Base-by-base conservation (phyloP, 2,888 invertebrate species). In the Malthinus seriepunctatus region DNA sequence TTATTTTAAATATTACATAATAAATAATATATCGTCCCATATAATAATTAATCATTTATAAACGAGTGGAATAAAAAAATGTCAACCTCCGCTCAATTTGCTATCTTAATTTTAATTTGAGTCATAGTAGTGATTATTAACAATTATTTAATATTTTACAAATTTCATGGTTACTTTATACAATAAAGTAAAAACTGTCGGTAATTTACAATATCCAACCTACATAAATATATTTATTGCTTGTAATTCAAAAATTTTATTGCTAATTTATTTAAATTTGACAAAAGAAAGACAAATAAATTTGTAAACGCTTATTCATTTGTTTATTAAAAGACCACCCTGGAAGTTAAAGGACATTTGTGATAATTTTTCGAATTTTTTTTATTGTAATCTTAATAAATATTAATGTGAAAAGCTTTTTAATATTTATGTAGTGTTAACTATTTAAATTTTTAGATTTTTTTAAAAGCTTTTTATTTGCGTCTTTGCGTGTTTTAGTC, bases 81-180 rank as follows among this genome's bases (percentile, higher is more conserved):
- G 60, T 50, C 61, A 60, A 55, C 63, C 58, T 62, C 58, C 63
- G 50, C 63, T 56, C 63, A 62, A 62, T 63, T 63, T 63, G 56
- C 48, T 59, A 54, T 62, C 58, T 63, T 63, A 58, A 63, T 63
- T 63, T 62, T 32, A 55, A 61, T 51, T 61, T 55, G 56, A 60
- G 56, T 64, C 63, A 60, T 39, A 32, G 31, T 39, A 32, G 31
- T 51, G 52, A 63, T 61, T 63, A 58, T 58, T 53, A 23, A 53
- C 56, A 56, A 56, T 61, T 56, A 54, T 56, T 54, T 60, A 53
- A 58, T 59, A 56, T 64, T 64, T 63, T 60, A 62, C 54, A 64
- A 58, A 57, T 64, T 64, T 61, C 64, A 64, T 51, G 64, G 60
- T 58, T 63, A 51, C 48, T 62, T 62, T 62, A 62, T 46, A 56